Evolutionary conservation across 2,888 invertebrate genomes (phyloP), one percentile per base, ranked within the genome.

Genomic region (Lydus trimaculatus): DNA sequence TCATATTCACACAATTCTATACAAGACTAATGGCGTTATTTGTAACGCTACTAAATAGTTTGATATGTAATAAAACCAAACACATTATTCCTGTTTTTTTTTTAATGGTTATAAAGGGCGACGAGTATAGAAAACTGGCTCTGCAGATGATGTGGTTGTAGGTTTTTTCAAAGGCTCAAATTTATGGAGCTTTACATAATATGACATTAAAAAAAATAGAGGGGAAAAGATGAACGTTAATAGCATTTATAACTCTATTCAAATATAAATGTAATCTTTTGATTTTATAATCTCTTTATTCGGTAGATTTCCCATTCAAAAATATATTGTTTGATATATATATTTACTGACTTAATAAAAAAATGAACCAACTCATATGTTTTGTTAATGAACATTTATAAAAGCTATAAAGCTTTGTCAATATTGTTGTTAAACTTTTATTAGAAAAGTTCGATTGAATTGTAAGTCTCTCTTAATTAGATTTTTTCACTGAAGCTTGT

Each of bases 81-180:
- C 48, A 43, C 43, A 48, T 48, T 48, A 48, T 20, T 48, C 48
- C 43, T 8, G 4, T 20, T 20, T 20, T 9, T 48, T 48, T 20
- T 2, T 48, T 9, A 48, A 48, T 48, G 11, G 48, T 20, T 20
- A 20, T 9, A 48, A 48, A 48, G 48, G 48, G 48, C 20, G 48
- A 20, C 48, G 20, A 48, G 48, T 48, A 48, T 48, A 48, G 48
- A 48, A 48, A 48, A 48, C 48, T 48, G 48, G 48, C 11, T n/a
- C n/a, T 48, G 48, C 48, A 48, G 48, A 48, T 48, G 48, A 48
- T 48, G 48, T 48, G 48, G 48, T n/a, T n/a, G n/a, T 48, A 48
- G 48, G 9, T 48, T 48, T 39, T 39, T 43, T 43, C 48, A 48
- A 48, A 48, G 8, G 48, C 48, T 20, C 48, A 48, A 48, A 48